Evolutionary conservation across 2,888 invertebrate species (phyloP).

Genomic region (Zaprionus lineosus): DNA sequence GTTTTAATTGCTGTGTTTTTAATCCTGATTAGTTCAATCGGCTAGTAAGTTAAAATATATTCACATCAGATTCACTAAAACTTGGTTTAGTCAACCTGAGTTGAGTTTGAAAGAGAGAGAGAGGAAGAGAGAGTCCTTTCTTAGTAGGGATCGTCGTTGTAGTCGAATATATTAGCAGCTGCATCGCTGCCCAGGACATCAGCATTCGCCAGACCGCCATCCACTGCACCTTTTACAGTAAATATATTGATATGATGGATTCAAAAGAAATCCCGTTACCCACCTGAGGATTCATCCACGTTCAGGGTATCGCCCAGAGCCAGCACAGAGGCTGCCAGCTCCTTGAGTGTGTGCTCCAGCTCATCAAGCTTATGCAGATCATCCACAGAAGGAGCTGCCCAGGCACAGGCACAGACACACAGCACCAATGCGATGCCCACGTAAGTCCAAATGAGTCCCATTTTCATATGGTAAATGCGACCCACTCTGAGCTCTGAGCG

Average conservation of each 20-base stretch:
- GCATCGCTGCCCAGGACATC: constrained; percentile 13
- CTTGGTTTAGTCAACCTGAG: constrained; percentile 41
- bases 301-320: constrained; percentile 36
- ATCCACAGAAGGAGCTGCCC: constrained; percentile 51
- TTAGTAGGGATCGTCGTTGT: too few relatives aligned
- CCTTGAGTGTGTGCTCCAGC: constrained; percentile 57
- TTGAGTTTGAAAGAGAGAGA: too few relatives aligned
- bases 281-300: not conserved
- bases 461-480: constrained; percentile 5
- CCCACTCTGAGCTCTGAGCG: not conserved
- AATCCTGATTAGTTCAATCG: too few relatives aligned
- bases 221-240: constrained; percentile 21
- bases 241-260: too few relatives aligned
- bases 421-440: constrained; percentile 22
- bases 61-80: constrained; percentile 40
- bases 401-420: constrained; percentile 1
- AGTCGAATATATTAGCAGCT: too few relatives aligned
- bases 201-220: constrained; percentile 16
- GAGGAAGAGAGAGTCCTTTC: too few relatives aligned
- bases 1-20: too few relatives aligned
- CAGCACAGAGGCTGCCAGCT: constrained; percentile 58
- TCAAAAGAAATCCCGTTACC: too few relatives aligned
- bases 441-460: constrained; percentile 29
- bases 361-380: constrained; percentile 45
- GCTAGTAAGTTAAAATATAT: not conserved